Conservation (phyloP, 1,140 invertebrate species). For the Dolichoris vasculosae region DNA sequence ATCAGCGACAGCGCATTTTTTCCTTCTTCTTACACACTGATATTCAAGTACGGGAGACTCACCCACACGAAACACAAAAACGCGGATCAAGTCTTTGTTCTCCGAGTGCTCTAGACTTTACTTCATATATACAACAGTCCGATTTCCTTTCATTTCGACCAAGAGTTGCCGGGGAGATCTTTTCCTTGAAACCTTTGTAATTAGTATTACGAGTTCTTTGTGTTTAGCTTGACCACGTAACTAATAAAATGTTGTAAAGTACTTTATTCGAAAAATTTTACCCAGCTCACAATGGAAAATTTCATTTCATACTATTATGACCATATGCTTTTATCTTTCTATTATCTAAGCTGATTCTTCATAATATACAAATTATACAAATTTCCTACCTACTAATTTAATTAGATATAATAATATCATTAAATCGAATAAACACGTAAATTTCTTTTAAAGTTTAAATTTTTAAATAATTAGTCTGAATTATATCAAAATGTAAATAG, state of each 20-base stretch:
- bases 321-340: not conserved
- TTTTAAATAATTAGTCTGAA: too few relatives aligned
- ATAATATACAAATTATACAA: too few relatives aligned
- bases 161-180: not conserved
- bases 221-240: not conserved
- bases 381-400: too few relatives aligned
- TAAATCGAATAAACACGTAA: too few relatives aligned
- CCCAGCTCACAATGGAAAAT: not conserved
- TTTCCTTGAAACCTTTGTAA: constrained; percentile 39
- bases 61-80: not conserved
- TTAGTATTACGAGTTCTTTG: constrained; percentile 11
- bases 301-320: not conserved
- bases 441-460: too few relatives aligned
- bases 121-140: not conserved
- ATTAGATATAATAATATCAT: too few relatives aligned
- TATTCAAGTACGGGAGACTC: not conserved
- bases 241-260: constrained; percentile 11
- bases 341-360: too few relatives aligned
- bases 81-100: constrained; percentile 46
- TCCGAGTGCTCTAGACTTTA: not conserved
- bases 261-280: not conserved
- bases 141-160: constrained; percentile 18
- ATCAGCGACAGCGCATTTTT: not conserved
- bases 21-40: not conserved
- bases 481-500: too few relatives aligned